Evolutionary conservation across 2,888 invertebrate species (phyloP).

Genomic region (Metalampra italica): DNA sequence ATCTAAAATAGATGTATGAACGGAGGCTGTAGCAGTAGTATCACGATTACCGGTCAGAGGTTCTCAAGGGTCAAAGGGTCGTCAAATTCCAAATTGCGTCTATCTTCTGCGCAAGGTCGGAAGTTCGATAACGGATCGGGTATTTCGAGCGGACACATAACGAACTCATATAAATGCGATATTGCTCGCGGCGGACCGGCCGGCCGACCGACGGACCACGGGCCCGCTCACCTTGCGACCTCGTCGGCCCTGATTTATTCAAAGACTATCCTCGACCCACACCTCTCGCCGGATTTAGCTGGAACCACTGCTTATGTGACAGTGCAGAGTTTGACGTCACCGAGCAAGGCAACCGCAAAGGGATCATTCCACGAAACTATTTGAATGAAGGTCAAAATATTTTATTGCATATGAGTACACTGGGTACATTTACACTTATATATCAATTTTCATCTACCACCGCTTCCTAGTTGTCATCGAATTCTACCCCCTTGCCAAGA

Average conservation of each 20-base stretch:
- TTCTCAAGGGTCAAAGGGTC: slow-evolving; percentile 32
- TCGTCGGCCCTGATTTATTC: slow-evolving; percentile 49
- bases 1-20: slow-evolving; percentile 1
- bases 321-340: slow-evolving; percentile 6
- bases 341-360: not conserved
- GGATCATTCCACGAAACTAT: not conserved
- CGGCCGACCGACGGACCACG: slow-evolving; percentile 15
- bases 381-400: too few relatives aligned
- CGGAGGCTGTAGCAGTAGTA: slow-evolving; percentile 2
- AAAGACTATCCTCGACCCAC: slow-evolving; percentile 39
- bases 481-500: not conserved
- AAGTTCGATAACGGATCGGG: slow-evolving; percentile 36
- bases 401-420: too few relatives aligned
- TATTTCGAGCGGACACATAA: slow-evolving; percentile 34
- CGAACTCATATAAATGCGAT: slow-evolving; percentile 57
- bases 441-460: too few relatives aligned
- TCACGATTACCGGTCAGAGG: slow-evolving; percentile 25
- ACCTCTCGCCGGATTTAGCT: slow-evolving; percentile 34
- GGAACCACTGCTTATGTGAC: slow-evolving; percentile 30
- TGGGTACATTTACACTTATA: too few relatives aligned
- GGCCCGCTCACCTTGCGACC: slow-evolving; percentile 43
- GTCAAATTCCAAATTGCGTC: slow-evolving; percentile 37
- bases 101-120: slow-evolving; percentile 22
- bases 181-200: slow-evolving; percentile 31
- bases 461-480: too few relatives aligned